Evolutionary conservation across 1,140 invertebrate species (phyloP), one percentile per base, ranked within the genome.

Genomic region (Danaus melanippus): DNA sequence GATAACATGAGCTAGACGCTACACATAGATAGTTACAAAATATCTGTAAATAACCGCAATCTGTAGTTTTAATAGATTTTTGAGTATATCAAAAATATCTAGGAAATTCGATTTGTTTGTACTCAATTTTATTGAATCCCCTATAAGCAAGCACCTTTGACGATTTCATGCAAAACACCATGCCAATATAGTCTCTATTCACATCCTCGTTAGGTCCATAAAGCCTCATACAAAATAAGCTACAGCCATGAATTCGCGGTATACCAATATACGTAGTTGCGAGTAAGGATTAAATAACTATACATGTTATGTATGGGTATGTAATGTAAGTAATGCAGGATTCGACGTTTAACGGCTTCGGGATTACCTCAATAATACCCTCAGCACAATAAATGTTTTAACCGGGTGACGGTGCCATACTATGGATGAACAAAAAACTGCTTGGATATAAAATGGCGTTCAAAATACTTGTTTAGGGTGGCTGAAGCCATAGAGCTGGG

Each of bases 291-390:
- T 84, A 84, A 84, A 79, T 79, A 82, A 84, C 71, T 78, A 71
- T 73, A 15, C 15, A 15, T n/a, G n/a, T n/a, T n/a, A n/a, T n/a
- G n/a, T n/a, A n/a, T 68, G 71, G 68, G 74, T 79, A 76, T 78
- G 80, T 84, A 78, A 79, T 81, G 77, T 82, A 81, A 71, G 71
- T 80, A 82, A 82, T 84, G 66, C 77, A 74, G 74, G 79, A 76
- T 74, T 74, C 79, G 69, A 71, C 77, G 67, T 78, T 81, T 75
- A 80, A 79, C 77, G 81, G 76, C 78, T 82, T 81, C 79, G 62
- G 15, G 81, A 84, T 84, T 82, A 84, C 81, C 73, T 78, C 69
- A 71, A 74, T 80, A 84, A 80, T 76, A 63, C 77, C 74, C 66
- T 76, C 62, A 69, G 71, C 74, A 74, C 74, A 78, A 76, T 80